A percentile compares a stretch with the other conserved stretches of the same genome.
phyloP scores from a whole-genome alignment of 2,888 invertebrate genomes.

The Ophion ventricosus region DNA sequence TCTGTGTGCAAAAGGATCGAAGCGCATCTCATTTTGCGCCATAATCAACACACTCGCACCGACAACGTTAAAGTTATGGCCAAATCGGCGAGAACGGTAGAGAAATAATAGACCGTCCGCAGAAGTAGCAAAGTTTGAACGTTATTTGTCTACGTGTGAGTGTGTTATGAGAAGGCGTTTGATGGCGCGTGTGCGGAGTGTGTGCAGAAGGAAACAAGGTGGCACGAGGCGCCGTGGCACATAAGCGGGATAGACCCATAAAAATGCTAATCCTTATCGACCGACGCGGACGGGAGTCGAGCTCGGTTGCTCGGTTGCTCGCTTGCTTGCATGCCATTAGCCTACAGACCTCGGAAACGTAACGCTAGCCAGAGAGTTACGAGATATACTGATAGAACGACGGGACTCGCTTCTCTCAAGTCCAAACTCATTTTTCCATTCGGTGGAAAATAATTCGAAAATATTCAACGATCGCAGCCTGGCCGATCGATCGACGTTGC shows the following conservation, averaged over 20 bases:
- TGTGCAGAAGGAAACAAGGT: constrained; percentile 78
- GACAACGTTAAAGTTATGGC: constrained; percentile 28
- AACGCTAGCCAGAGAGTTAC: constrained; percentile 64
- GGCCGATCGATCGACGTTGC: background rate
- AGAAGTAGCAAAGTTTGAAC: constrained; percentile 17
- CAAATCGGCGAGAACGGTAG: constrained; percentile 46
- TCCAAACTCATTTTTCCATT: constrained; percentile 27
- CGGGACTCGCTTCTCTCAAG: constrained; percentile 35
- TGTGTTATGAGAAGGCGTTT: constrained; percentile 64
- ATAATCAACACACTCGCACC: constrained; percentile 60
- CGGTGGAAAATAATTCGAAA: background rate
- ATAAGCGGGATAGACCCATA: constrained; percentile 83
- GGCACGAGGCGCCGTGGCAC: constrained; percentile 78
- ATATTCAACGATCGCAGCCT: constrained; percentile 4
- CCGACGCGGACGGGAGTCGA: constrained; percentile 75
- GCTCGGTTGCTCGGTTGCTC: constrained; percentile 62
- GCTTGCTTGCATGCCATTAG: constrained; percentile 82
- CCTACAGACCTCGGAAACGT: constrained; percentile 82
- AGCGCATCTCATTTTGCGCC: constrained; percentile 41
- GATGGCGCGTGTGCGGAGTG: constrained; percentile 75
- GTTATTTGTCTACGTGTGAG: constrained; percentile 29
- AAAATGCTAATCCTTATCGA: constrained; percentile 83
- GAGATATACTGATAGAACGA: constrained; percentile 54
- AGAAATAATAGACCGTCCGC: constrained; percentile 57
- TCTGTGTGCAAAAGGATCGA: constrained; percentile 22